Evolutionary conservation across 2,888 invertebrate genomes (phyloP).

Genomic region (Harpalus rubripes): DNA sequence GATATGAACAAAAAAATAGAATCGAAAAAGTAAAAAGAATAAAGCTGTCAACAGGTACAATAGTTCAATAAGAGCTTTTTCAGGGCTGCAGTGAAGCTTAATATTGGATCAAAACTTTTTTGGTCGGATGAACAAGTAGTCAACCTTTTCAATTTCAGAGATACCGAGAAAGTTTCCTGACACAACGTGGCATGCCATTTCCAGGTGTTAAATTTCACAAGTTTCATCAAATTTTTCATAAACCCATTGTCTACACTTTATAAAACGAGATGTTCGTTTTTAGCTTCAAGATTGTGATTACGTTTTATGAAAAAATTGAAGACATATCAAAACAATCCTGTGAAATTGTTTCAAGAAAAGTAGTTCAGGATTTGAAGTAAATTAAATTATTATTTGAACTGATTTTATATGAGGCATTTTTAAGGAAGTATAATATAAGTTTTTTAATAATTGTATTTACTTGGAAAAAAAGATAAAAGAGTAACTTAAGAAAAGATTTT

Average conservation of each 20-base stretch:
- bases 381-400: too few relatives aligned
- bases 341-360: too few relatives aligned
- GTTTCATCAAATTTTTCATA: conserved; percentile 57
- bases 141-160: conserved; percentile 50
- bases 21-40: neutral
- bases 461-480: too few relatives aligned
- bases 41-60: conserved; percentile 51
- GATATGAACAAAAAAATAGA: neutral
- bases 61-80: conserved; percentile 26
- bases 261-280: neutral
- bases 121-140: conserved; percentile 13
- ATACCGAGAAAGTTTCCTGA: conserved; percentile 47
- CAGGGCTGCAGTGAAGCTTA: neutral
- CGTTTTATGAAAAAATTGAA: neutral
- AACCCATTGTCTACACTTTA: conserved; percentile 7
- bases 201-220: conserved; percentile 50
- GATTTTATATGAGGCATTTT: too few relatives aligned
- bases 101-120: conserved; percentile 46
- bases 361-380: too few relatives aligned
- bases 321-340: too few relatives aligned
- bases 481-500: too few relatives aligned
- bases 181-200: conserved; percentile 36
- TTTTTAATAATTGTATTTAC: too few relatives aligned
- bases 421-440: too few relatives aligned
- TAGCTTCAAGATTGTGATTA: neutral